phyloP scores from a whole-genome alignment of 2,797 vertebrate genomes.

The Psittacula derbiana region DNA sequence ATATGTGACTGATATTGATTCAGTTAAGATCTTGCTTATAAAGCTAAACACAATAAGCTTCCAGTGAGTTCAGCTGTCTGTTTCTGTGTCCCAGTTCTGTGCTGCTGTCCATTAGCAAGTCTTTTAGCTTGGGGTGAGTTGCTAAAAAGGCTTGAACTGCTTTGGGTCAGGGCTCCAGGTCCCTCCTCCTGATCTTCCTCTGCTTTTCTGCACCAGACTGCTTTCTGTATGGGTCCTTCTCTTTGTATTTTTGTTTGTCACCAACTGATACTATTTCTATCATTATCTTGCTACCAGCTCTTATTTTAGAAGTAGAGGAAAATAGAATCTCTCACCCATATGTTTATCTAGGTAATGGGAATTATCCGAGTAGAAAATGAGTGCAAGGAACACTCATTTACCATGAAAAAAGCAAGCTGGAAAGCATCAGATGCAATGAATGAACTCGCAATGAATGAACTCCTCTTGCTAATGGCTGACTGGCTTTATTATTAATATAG shows the following conservation, averaged over 20 bases:
- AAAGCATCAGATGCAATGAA: slow-evolving; percentile 47
- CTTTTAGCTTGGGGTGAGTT: neutral
- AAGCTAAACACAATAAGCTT: neutral
- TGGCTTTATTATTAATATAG: slow-evolving; percentile 64
- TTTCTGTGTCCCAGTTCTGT: neutral
- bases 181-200: neutral
- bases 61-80: neutral
- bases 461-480: slow-evolving; percentile 33
- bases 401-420: slow-evolving; percentile 54
- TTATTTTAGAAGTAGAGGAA: slow-evolving; percentile 20
- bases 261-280: neutral
- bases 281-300: neutral
- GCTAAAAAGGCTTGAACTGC: neutral
- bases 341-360: slow-evolving; percentile 28
- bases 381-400: slow-evolving; percentile 50
- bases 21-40: neutral
- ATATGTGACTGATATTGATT: neutral
- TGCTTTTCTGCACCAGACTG: neutral
- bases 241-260: neutral
- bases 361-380: slow-evolving; percentile 56
- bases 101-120: neutral
- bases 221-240: neutral
- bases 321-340: neutral
- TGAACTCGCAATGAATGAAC: slow-evolving; percentile 27
- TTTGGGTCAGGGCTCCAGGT: neutral